Conservation (phyloP, 2,113 vertebrate species). For the Xenopus laevis region DNA sequence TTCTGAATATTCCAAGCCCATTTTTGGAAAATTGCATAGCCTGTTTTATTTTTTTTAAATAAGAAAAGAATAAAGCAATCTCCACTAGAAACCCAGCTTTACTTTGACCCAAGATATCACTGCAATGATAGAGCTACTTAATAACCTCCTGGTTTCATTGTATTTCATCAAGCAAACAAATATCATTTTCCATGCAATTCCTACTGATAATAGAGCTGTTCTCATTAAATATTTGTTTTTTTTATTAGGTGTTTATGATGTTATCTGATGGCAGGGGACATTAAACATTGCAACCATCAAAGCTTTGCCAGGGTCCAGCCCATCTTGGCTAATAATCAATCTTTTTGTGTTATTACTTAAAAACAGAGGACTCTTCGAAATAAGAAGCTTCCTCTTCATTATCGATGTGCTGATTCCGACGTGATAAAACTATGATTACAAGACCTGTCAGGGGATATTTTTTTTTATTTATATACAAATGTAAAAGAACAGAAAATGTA, state of each 20-base stretch:
- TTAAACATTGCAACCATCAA: slow-evolving; percentile 35
- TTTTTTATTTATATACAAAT: too few species aligned
- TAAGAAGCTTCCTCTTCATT: slow-evolving; percentile 29
- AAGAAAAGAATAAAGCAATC: too few species aligned
- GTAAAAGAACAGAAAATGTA: too few species aligned
- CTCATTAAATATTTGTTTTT: slow-evolving; percentile 43
- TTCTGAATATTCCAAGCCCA: too few species aligned
- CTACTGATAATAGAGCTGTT: slow-evolving; percentile 34
- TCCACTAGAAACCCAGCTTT: too few species aligned
- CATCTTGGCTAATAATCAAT: slow-evolving; percentile 38
- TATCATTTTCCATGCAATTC: slow-evolving; percentile 24
- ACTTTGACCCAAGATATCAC: too few species aligned
- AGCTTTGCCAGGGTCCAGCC: slow-evolving; percentile 25
- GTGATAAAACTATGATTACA: slow-evolving; percentile 28
- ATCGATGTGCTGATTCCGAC: slow-evolving; percentile 3
- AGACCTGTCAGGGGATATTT: background rate
- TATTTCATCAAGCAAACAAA: slow-evolving; percentile 24
- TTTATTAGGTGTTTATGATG: slow-evolving; percentile 41
- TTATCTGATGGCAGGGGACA: slow-evolving; percentile 24
- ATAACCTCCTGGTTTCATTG: slow-evolving; percentile 6
- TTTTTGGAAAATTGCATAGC: too few species aligned
- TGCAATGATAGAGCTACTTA: background rate
- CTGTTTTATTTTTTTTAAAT: too few species aligned
- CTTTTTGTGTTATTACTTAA: slow-evolving; percentile 24
- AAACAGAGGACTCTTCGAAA: slow-evolving; percentile 18